Evolutionary conservation across 2,113 vertebrate genomes (phyloP).

Genomic region (Brienomyrus brachyistius): DNA sequence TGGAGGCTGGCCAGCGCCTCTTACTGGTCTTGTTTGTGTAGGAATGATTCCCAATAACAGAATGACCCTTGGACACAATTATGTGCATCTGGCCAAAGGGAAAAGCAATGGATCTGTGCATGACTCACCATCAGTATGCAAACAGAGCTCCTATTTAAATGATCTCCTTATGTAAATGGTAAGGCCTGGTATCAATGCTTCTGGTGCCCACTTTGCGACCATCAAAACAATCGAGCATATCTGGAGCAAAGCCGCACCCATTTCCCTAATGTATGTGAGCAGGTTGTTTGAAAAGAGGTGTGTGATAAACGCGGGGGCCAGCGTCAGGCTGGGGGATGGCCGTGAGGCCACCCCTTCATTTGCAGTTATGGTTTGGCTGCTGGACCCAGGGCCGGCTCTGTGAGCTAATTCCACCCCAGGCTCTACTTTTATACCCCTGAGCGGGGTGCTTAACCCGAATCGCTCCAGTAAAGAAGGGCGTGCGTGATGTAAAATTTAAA

Average conservation of each 20-base stretch:
- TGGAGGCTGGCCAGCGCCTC: slow-evolving; percentile 41
- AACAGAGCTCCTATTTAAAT: neutral
- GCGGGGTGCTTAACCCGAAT: slow-evolving; percentile 12
- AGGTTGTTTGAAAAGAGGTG: neutral
- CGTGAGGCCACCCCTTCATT: neutral
- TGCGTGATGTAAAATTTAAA: neutral
- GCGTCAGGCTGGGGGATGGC: neutral
- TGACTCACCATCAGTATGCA: neutral
- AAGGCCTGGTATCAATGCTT: neutral
- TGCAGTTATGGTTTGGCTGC: neutral
- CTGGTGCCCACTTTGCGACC: neutral
- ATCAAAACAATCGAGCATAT: neutral
- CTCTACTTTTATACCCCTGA: neutral
- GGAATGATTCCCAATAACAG: slow-evolving; percentile 18
- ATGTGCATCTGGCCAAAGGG: neutral
- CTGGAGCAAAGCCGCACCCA: neutral
- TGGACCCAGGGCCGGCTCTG: neutral
- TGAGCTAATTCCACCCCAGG: neutral
- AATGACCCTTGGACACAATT: slow-evolving; percentile 11
- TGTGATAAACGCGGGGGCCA: neutral
- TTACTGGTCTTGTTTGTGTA: slow-evolving; percentile 24
- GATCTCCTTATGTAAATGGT: neutral
- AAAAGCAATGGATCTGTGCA: slow-evolving; percentile 14
- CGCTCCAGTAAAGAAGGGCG: neutral
- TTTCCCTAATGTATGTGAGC: neutral